Evolutionary conservation across 2,113 vertebrate species (phyloP).

Genomic region (Archocentrus centrarchus): DNA sequence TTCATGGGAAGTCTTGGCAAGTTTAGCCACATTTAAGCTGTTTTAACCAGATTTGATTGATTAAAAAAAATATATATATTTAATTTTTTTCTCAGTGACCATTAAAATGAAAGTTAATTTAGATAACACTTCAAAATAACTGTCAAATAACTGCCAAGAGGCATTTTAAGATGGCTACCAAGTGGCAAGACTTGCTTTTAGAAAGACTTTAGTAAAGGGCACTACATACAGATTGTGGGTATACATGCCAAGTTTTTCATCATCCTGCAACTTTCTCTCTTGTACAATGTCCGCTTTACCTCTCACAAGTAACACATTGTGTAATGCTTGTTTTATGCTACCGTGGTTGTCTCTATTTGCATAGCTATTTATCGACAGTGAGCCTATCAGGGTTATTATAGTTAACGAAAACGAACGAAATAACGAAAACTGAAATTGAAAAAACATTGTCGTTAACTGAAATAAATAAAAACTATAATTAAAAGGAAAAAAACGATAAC

Average conservation of each 20-base stretch:
- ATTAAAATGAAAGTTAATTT: neutral
- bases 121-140: neutral
- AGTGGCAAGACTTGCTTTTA: neutral
- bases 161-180: neutral
- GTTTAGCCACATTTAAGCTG: neutral
- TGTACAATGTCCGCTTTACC: too few relatives aligned
- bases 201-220: neutral
- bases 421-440: too few relatives aligned
- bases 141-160: neutral
- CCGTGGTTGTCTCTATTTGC: neutral
- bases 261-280: neutral
- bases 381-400: too few relatives aligned
- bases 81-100: neutral
- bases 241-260: neutral
- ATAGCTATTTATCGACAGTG: neutral
- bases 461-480: too few relatives aligned
- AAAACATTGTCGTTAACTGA: too few relatives aligned
- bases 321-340: neutral
- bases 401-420: too few relatives aligned
- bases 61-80: too few relatives aligned
- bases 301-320: too few relatives aligned
- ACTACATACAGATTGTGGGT: neutral
- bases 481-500: too few relatives aligned
- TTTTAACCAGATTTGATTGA: neutral
- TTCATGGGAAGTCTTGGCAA: neutral